phyloP scores from a whole-genome alignment of 2,888 invertebrate species.

The Cantharis lateralis region DNA sequence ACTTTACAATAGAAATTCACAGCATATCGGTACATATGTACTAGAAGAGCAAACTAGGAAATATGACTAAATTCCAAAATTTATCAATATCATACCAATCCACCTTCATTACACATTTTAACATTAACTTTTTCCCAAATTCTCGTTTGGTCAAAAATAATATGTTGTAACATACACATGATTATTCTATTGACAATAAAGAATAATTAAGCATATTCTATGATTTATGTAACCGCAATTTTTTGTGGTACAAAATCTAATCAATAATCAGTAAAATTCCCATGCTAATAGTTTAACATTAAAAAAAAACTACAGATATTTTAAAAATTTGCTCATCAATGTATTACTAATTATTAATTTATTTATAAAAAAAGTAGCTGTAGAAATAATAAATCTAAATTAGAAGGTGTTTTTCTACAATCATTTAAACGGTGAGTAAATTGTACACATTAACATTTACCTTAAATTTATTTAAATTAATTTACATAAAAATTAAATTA shows the following conservation, averaged over 20 bases:
- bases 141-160: neutral
- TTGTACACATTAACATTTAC: neutral
- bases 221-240: neutral
- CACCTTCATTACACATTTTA: too few species aligned
- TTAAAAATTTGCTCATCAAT: neutral
- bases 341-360: neutral
- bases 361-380: neutral
- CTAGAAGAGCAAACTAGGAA: too few species aligned
- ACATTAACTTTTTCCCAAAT: too few species aligned
- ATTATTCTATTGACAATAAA: neutral
- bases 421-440: neutral
- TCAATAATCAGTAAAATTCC: neutral
- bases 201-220: neutral
- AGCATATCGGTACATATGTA: too few species aligned
- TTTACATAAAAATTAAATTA: neutral
- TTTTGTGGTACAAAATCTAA: neutral
- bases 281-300: neutral
- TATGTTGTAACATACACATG: neutral
- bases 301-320: neutral
- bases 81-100: too few species aligned
- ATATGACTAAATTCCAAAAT: too few species aligned
- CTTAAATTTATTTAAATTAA: neutral
- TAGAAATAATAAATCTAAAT: neutral
- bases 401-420: neutral
- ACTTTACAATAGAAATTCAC: too few species aligned